These are phyloP conservation scores for Ictidomys tridecemlineatus DNA, from an alignment of 2,113 vertebrate species.

Conservation along the genomic window DNA sequence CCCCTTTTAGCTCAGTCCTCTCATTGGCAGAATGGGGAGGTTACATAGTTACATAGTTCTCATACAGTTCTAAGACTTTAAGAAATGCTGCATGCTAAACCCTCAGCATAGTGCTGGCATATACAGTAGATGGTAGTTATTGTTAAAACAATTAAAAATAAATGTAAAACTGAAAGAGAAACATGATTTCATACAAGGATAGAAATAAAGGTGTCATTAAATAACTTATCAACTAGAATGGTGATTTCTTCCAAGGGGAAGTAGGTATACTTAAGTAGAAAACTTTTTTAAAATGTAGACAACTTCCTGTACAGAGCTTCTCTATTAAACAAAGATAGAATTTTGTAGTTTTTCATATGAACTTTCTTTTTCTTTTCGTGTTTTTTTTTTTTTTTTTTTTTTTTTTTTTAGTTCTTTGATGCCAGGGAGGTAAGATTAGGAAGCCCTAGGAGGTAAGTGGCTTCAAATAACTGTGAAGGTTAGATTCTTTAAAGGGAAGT, in stretches of 20 bases:
- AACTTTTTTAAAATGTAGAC: not conserved
- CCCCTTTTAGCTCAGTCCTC: not conserved
- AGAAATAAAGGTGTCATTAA: not conserved
- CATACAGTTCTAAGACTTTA: not conserved
- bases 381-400: constrained; percentile 57
- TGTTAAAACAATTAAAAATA: constrained; percentile 53
- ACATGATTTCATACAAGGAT: not conserved
- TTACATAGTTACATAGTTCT: not conserved
- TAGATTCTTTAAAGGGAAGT: constrained; percentile 37
- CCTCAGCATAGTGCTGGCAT: not conserved
- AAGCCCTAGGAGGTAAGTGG: constrained; percentile 47
- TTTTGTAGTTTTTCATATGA: constrained; percentile 50
- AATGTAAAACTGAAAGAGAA: not conserved
- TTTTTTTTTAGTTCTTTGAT: constrained; percentile 74
- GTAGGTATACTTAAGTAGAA: not conserved
- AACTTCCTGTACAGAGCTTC: not conserved
- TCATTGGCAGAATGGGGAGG: constrained; percentile 37
- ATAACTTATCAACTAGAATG: constrained; percentile 36
- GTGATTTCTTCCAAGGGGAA: not conserved
- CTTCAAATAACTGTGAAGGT: constrained; percentile 68
- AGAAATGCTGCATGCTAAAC: not conserved
- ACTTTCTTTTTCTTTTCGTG: not conserved
- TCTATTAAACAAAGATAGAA: constrained; percentile 17
- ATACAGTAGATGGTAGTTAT: not conserved
- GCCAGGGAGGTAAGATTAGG: constrained; percentile 48